A percentile compares a stretch with the other conserved stretches of the same genome.
Evolutionary conservation across 2,888 invertebrate genomes (phyloP).

Genomic region (Diarsia rubi): DNA sequence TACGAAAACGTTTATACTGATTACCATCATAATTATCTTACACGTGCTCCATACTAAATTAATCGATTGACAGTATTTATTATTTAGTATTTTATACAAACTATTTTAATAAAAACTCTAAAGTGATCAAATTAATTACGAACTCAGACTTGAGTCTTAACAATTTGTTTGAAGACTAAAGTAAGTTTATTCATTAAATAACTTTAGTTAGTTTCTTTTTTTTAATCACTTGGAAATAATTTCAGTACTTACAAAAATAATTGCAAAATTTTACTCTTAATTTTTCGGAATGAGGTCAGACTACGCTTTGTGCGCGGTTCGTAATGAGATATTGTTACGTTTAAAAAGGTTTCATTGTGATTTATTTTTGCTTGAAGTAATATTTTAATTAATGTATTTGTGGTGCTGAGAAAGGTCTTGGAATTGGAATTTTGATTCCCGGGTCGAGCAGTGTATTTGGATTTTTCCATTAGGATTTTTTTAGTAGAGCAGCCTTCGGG

Average conservation of each 20-base stretch:
- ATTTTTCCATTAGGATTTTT: too few relatives aligned
- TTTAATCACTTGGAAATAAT: conserved; percentile 28
- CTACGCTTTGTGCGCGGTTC: conserved; percentile 18
- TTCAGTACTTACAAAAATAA: conserved; percentile 40
- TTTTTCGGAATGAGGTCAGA: conserved; percentile 36
- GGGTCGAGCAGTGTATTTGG: too few relatives aligned
- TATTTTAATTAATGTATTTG: not conserved
- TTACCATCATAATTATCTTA: not conserved
- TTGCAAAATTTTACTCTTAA: conserved; percentile 30
- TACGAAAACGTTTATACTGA: not conserved
- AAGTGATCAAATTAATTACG: conserved; percentile 55
- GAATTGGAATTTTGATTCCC: not conserved
- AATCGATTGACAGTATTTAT: conserved; percentile 11
- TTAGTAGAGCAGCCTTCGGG: too few relatives aligned
- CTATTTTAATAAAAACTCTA: conserved; percentile 34
- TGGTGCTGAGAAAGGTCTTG: not conserved
- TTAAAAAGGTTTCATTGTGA: conserved; percentile 39
- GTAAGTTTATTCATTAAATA: conserved; percentile 55
- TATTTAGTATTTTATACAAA: not conserved
- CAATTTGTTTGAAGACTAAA: conserved; percentile 44
- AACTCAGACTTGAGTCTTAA: conserved; percentile 29
- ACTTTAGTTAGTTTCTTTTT: conserved; percentile 33
- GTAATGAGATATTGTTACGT: conserved; percentile 55
- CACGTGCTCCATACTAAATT: not conserved
- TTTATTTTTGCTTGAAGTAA: conserved; percentile 33